Conservation (phyloP, 2,888 invertebrate genomes). For the Eilema griseolum region DNA sequence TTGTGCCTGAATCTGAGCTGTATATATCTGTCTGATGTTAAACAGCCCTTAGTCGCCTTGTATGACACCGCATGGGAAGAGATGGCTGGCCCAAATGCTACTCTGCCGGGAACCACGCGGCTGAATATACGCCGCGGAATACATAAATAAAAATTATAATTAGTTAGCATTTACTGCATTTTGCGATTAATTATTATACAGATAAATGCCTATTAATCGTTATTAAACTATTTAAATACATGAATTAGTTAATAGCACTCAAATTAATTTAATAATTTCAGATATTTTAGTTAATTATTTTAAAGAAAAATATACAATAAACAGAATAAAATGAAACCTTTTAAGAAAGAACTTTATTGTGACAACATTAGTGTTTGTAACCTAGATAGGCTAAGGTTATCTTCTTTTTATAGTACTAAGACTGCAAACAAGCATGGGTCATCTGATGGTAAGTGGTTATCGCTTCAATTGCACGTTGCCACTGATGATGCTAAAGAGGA, state of each 20-base stretch:
- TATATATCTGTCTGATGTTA: too few species aligned
- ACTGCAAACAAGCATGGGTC: too few species aligned
- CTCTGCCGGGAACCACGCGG: too few species aligned
- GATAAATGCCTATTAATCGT: not conserved
- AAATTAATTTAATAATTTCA: not conserved
- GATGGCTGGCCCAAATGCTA: too few species aligned
- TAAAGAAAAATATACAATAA: not conserved
- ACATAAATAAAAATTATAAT: not conserved
- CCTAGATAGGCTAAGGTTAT: not conserved
- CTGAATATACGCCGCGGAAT: too few species aligned
- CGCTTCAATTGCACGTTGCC: too few species aligned
- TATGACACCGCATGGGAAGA: too few species aligned
- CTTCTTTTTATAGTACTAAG: too few species aligned
- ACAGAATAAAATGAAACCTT: not conserved
- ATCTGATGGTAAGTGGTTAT: not conserved
- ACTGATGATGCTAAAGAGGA: too few species aligned
- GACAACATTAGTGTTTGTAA: not conserved
- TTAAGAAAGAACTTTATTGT: too few species aligned
- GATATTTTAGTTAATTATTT: conserved; percentile 1
- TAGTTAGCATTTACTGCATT: not conserved
- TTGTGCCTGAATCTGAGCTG: too few species aligned
- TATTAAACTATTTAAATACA: not conserved
- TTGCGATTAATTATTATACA: not conserved
- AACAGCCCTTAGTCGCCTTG: too few species aligned
- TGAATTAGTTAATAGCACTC: not conserved